These are phyloP conservation scores for Osmerus eperlanus DNA, from an alignment of 2,113 vertebrate species.

Conservation along the genomic window DNA sequence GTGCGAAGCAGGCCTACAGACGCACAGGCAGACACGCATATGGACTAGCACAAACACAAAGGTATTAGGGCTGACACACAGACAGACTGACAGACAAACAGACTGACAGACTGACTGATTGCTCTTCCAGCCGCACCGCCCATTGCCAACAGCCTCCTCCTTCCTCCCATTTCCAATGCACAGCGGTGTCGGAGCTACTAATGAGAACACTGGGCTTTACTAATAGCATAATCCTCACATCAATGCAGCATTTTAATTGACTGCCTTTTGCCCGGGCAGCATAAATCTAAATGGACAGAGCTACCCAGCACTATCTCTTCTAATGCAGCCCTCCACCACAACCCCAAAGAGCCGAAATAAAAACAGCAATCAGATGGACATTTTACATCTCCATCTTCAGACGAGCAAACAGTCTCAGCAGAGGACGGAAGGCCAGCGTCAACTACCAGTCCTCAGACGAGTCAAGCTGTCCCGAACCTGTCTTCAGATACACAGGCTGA, in stretches of 20 bases:
- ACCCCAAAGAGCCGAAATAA: conserved; percentile 40
- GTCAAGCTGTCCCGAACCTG: too few species aligned
- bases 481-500: too few species aligned
- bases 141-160: too few species aligned
- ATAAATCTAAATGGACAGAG: conserved; percentile 42
- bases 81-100: conserved; percentile 4
- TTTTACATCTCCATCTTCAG: conserved; percentile 53
- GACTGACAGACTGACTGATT: conserved; percentile 1
- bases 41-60: neutral
- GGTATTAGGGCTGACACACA: conserved; percentile 2
- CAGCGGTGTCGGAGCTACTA: conserved; percentile 33
- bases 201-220: conserved; percentile 48
- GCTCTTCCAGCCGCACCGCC: too few species aligned
- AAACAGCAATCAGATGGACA: conserved; percentile 51
- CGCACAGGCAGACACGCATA: neutral
- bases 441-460: too few species aligned
- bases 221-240: conserved; percentile 64
- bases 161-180: neutral
- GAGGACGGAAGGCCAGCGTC: too few species aligned
- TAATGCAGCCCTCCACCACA: conserved; percentile 44
- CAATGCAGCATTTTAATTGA: conserved; percentile 58
- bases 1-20: neutral
- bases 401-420: too few species aligned
- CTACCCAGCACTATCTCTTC: conserved; percentile 3
- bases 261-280: conserved; percentile 46